Percentiles rank a stretch among this genome's conserved stretches.
These are phyloP conservation scores for Epicampocera succincta DNA, from an alignment of 2,888 invertebrate genomes.

Conservation along the genomic window DNA sequence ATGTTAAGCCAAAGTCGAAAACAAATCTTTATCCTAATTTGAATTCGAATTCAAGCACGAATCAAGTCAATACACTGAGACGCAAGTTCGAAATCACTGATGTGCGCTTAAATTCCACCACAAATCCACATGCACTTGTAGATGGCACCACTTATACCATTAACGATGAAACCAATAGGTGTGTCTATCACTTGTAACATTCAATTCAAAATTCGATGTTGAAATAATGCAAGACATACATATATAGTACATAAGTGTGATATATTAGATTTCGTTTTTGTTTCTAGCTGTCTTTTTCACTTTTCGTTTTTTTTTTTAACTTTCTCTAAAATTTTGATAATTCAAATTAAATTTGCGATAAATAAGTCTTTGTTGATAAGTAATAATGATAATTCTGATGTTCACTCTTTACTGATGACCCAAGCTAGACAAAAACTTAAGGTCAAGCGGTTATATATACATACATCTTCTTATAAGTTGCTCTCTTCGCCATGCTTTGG, in stretches of 20 bases:
- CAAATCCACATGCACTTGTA: constrained; percentile 83
- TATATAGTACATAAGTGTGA: not conserved
- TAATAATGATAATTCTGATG: no score
- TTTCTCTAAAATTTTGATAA: no score
- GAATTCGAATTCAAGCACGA: constrained; percentile 59
- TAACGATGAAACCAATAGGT: constrained; percentile 79
- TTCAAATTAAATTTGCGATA: no score
- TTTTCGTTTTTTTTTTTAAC: not conserved
- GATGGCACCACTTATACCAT: constrained; percentile 80
- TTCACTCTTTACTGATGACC: no score
- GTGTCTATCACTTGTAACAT: constrained; percentile 75
- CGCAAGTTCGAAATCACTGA: constrained; percentile 83
- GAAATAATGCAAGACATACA: constrained; percentile 45
- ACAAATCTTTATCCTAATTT: constrained; percentile 21
- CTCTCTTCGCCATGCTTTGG: no score
- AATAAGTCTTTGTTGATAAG: no score
- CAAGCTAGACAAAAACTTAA: no score
- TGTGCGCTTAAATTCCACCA: constrained; percentile 83
- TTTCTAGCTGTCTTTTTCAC: constrained; percentile 5
- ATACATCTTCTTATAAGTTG: no score
- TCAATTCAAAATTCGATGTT: constrained; percentile 48
- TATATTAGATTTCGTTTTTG: not conserved
- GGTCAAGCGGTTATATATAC: no score
- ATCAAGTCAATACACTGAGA: constrained; percentile 74
- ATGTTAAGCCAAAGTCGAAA: constrained; percentile 39